Evolutionary conservation across 2,113 vertebrate genomes (phyloP).

Genomic region (Pollachius pollachius): DNA sequence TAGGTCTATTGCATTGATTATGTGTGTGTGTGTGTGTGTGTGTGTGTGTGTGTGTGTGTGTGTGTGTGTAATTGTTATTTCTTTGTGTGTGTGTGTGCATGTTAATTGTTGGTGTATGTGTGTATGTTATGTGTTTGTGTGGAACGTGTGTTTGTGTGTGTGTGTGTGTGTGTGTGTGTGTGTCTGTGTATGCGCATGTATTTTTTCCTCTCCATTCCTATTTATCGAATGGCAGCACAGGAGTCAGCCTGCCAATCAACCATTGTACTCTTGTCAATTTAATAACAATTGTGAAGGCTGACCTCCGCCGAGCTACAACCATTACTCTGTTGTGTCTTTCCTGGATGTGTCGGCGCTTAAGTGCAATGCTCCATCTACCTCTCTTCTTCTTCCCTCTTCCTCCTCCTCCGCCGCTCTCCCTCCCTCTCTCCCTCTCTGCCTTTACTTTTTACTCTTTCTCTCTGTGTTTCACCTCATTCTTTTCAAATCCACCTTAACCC

Average conservation of each 20-base stretch:
- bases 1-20: neutral
- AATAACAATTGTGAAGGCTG: constrained; percentile 64
- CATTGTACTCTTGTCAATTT: constrained; percentile 69
- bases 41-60: constrained; percentile 22
- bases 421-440: constrained; percentile 13
- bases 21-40: neutral
- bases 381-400: constrained; percentile 15
- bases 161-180: constrained; percentile 32
- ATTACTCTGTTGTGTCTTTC: constrained; percentile 4
- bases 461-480: constrained; percentile 58
- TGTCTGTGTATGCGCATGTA: neutral
- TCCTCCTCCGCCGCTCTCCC: constrained; percentile 46
- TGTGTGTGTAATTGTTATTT: constrained; percentile 18
- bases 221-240: constrained; percentile 50
- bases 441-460: constrained; percentile 26
- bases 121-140: constrained; percentile 12
- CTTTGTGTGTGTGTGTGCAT: neutral
- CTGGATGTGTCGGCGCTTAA: constrained; percentile 32
- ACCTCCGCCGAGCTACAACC: constrained; percentile 50
- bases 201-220: constrained; percentile 43
- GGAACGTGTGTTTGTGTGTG: constrained; percentile 31
- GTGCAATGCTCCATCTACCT: constrained; percentile 15
- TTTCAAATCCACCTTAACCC: constrained; percentile 3
- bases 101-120: neutral
- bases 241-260: constrained; percentile 63